Conservation (phyloP, 1,140 invertebrate species). For the Achatina immaculata region DNA sequence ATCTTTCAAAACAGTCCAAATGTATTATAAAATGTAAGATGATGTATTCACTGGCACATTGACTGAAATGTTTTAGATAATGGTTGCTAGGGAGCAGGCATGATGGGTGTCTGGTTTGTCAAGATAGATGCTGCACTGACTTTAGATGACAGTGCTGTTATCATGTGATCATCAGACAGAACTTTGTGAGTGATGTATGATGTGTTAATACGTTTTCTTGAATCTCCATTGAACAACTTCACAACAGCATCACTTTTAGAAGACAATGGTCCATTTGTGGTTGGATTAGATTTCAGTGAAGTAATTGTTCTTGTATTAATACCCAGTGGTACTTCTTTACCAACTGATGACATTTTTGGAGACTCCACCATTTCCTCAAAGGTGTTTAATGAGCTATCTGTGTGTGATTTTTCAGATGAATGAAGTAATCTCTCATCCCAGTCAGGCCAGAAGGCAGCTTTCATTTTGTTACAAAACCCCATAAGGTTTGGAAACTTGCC, state of each 20-base stretch:
- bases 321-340: not conserved
- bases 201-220: not conserved
- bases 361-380: not conserved
- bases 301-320: not conserved
- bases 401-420: not conserved
- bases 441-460: slow-evolving; percentile 67
- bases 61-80: no score
- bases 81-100: no score
- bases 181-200: not conserved
- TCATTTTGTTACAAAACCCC: slow-evolving; percentile 64
- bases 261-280: not conserved
- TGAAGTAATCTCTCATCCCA: slow-evolving; percentile 60
- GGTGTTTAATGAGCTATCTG: not conserved
- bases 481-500: slow-evolving; percentile 61
- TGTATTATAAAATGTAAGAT: no score
- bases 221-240: not conserved
- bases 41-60: no score
- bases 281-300: not conserved
- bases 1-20: no score
- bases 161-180: not conserved
- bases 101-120: not conserved
- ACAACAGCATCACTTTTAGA: not conserved
- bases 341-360: not conserved
- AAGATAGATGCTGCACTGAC: not conserved
- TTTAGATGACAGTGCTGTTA: not conserved